Conservation (phyloP, 2,888 invertebrate genomes). For the Pollenia labialis region DNA sequence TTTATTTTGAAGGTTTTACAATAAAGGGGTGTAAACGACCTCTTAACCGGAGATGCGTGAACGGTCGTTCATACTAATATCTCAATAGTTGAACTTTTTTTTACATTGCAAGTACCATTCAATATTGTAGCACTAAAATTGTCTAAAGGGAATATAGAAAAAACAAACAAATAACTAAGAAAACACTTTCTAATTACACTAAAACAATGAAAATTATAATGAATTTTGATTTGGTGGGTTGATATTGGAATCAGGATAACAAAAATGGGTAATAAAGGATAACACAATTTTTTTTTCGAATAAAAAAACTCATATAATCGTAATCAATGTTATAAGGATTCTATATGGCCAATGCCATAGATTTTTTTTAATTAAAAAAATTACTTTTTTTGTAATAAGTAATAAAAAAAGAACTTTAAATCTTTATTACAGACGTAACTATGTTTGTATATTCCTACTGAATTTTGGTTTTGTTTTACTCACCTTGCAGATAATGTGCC, state of each 20-base stretch:
- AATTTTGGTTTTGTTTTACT: slow-evolving; percentile 75
- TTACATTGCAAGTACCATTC: background rate
- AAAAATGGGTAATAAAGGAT: background rate
- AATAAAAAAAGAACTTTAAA: slow-evolving; percentile 17
- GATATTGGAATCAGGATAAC: background rate
- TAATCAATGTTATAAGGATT: slow-evolving; percentile 6
- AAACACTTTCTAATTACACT: slow-evolving; percentile 40
- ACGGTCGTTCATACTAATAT: no score
- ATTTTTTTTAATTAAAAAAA: slow-evolving; percentile 3
- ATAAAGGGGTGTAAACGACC: no score
- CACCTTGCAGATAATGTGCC: slow-evolving; percentile 86
- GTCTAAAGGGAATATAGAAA: background rate
- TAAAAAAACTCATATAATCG: background rate
- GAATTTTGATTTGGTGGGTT: background rate
- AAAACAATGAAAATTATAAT: slow-evolving; percentile 41
- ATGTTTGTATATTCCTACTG: background rate
- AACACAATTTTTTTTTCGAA: slow-evolving; percentile 29
- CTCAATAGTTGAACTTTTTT: no score
- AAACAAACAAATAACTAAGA: slow-evolving; percentile 37
- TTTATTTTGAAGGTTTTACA: no score
- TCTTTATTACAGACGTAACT: slow-evolving; percentile 16
- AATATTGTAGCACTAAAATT: slow-evolving; percentile 48
- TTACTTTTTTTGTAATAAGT: slow-evolving; percentile 12
- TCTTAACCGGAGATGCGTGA: no score
- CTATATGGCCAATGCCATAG: background rate